Evolutionary conservation across 2,797 vertebrate species (phyloP).

Genomic region (Miichthys miiuy): DNA sequence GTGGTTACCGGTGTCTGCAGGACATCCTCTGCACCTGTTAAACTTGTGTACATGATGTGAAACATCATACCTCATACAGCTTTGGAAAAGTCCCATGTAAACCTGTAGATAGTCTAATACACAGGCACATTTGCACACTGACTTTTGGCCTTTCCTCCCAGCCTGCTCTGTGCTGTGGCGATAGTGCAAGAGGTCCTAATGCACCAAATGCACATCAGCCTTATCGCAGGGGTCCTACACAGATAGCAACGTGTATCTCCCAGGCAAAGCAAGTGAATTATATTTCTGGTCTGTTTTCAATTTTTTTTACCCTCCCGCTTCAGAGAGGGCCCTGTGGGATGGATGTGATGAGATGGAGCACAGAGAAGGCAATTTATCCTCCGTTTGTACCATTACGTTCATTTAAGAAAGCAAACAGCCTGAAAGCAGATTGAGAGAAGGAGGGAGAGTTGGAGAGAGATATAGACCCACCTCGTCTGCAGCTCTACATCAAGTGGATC

Average conservation of each 20-base stretch:
- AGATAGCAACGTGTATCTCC: slow-evolving; percentile 78
- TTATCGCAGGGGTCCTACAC: slow-evolving; percentile 72
- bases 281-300: slow-evolving; percentile 71
- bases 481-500: slow-evolving; percentile 72
- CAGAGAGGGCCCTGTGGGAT: slow-evolving; percentile 77
- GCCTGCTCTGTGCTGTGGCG: slow-evolving; percentile 34
- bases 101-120: slow-evolving; percentile 16
- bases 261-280: slow-evolving; percentile 83
- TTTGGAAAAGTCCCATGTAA: slow-evolving; percentile 20
- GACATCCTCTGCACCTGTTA: slow-evolving; percentile 8
- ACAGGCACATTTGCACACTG: slow-evolving; percentile 9
- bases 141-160: slow-evolving; percentile 59
- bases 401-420: slow-evolving; percentile 87
- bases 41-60: slow-evolving; percentile 27
- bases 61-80: slow-evolving; percentile 7
- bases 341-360: slow-evolving; percentile 79
- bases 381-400: slow-evolving; percentile 84
- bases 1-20: slow-evolving; percentile 5
- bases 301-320: slow-evolving; percentile 61
- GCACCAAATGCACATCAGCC: slow-evolving; percentile 68
- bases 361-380: slow-evolving; percentile 84
- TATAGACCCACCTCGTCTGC: slow-evolving; percentile 57
- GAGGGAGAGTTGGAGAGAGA: slow-evolving; percentile 16
- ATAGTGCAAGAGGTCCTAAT: slow-evolving; percentile 66
- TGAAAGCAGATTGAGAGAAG: slow-evolving; percentile 68